Percentiles rank a stretch among this genome's conserved stretches.
Conservation (phyloP, 2,113 vertebrate genomes). For the Megalops atlanticus region DNA sequence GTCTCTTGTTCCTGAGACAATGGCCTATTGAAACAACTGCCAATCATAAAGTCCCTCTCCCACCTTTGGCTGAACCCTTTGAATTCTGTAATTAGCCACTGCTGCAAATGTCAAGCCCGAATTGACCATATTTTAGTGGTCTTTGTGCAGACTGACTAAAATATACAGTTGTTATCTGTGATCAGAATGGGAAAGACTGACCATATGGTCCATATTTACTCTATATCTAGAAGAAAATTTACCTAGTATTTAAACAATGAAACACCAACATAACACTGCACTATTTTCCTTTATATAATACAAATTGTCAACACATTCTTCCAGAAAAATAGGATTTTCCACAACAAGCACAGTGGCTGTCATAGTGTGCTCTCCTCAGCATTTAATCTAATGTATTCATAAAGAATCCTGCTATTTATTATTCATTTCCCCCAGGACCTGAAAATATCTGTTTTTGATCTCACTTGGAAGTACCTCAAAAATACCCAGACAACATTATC, state of each 20-base stretch:
- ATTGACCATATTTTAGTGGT: conserved; percentile 40
- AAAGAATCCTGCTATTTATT: background rate
- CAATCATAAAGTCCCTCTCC: conserved; percentile 58
- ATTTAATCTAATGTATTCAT: conserved; percentile 43
- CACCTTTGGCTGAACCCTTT: conserved; percentile 59
- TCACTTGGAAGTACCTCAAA: background rate
- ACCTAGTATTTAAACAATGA: conserved; percentile 44
- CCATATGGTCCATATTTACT: conserved; percentile 22
- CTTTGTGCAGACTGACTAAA: conserved; percentile 1
- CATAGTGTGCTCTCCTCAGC: conserved; percentile 49
- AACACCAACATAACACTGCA: conserved; percentile 42
- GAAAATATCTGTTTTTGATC: background rate
- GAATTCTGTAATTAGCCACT: conserved; percentile 59
- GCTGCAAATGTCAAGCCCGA: conserved; percentile 56
- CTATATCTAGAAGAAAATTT: conserved; percentile 38
- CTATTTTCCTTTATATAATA: conserved; percentile 47
- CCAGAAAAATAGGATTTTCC: conserved; percentile 50
- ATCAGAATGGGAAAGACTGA: conserved; percentile 9
- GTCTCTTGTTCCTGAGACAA: conserved; percentile 72
- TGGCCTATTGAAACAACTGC: conserved; percentile 69
- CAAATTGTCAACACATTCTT: conserved; percentile 49
- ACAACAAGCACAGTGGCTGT: conserved; percentile 49
- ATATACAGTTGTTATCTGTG: conserved; percentile 15
- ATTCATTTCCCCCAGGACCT: conserved; percentile 9
- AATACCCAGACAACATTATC: conserved; percentile 3